These are phyloP conservation scores for Acipenser oxyrinchus DNA, from an alignment of 2,797 vertebrate genomes.

Conservation along the genomic window DNA sequence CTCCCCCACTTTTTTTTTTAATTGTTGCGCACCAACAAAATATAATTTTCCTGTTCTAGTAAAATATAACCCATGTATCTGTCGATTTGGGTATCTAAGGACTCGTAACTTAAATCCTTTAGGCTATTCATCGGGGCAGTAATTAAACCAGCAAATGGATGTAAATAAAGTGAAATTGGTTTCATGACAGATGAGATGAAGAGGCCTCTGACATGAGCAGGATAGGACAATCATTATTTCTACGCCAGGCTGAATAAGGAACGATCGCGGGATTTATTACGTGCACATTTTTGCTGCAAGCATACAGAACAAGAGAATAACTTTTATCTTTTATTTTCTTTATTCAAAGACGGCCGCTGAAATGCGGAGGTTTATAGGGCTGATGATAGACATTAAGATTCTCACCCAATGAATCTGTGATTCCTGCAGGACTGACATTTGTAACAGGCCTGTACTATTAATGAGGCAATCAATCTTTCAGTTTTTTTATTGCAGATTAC, in stretches of 20 bases:
- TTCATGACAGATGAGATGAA: constrained; percentile 91
- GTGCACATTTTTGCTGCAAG: constrained; percentile 67
- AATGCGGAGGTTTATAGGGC: neutral
- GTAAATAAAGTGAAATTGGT: constrained; percentile 98
- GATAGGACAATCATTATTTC: constrained; percentile 82
- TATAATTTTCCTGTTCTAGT: constrained; percentile 48
- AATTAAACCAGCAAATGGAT: constrained; percentile 94
- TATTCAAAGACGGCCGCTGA: neutral
- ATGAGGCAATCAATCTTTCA: too few species aligned
- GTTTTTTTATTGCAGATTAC: too few species aligned
- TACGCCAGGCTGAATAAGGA: constrained; percentile 65
- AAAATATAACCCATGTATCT: constrained; percentile 71
- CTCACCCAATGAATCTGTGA: neutral
- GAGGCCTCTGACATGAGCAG: constrained; percentile 81
- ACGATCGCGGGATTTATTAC: constrained; percentile 84
- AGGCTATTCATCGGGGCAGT: constrained; percentile 85
- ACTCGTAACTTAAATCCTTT: constrained; percentile 90
- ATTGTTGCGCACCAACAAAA: constrained; percentile 36
- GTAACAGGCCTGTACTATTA: neutral
- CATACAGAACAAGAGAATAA: constrained; percentile 35
- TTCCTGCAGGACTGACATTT: neutral
- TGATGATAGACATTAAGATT: neutral
- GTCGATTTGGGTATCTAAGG: constrained; percentile 69
- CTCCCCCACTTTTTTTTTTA: too few species aligned
- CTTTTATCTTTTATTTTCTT: neutral